Percentiles rank a stretch among this genome's conserved stretches.
phyloP scores from a whole-genome alignment of 2,797 vertebrate species.

The Neosilurus hyrtlii region DNA sequence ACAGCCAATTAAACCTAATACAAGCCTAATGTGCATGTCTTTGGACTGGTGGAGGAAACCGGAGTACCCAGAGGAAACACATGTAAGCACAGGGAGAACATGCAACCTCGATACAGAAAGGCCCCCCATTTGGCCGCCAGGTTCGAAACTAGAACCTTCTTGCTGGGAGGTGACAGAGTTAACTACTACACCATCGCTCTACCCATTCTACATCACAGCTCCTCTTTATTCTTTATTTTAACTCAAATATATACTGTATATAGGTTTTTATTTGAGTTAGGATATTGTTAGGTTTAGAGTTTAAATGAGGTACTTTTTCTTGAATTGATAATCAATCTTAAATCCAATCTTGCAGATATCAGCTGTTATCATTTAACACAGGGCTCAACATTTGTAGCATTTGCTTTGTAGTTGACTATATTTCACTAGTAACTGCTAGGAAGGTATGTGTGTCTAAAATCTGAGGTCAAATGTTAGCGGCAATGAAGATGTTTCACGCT shows the following conservation, averaged over 20 bases:
- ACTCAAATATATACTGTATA: background rate
- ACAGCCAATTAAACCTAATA: too few relatives aligned
- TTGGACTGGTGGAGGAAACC: too few relatives aligned
- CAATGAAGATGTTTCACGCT: constrained; percentile 5
- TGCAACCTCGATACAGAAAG: too few relatives aligned
- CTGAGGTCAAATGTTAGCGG: background rate
- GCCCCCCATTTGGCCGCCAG: too few relatives aligned
- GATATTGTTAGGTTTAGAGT: background rate
- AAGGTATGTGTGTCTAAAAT: constrained; percentile 21
- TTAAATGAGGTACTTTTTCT: background rate
- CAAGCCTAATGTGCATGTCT: too few relatives aligned
- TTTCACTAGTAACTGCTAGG: background rate
- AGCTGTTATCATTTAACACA: background rate
- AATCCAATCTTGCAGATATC: background rate
- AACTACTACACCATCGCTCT: too few relatives aligned
- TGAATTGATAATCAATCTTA: background rate
- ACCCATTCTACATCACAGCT: too few relatives aligned
- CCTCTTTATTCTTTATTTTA: too few relatives aligned
- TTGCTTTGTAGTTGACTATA: background rate
- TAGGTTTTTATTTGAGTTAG: background rate
- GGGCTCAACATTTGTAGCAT: background rate
- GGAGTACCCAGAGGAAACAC: too few relatives aligned
- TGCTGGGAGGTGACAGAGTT: too few relatives aligned
- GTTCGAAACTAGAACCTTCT: too few relatives aligned
- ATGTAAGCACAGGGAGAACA: too few relatives aligned